Evolutionary conservation across 2,888 invertebrate genomes (phyloP), one percentile per base, ranked within the genome.

Genomic region (Rambutsinella grinnellia): DNA sequence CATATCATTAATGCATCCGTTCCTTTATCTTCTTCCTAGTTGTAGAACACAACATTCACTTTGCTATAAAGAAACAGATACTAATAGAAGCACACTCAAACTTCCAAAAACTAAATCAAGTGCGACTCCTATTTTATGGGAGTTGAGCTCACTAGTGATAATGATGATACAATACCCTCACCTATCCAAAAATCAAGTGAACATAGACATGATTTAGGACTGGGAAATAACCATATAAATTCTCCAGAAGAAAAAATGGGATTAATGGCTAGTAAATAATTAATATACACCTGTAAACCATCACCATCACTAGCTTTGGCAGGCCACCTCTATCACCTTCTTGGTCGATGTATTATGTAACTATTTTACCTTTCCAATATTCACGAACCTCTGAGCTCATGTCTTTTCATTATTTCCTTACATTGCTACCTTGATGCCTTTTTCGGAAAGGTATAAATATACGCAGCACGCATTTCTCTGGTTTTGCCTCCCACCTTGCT

Each of bases 1-100:
- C 74, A 74, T 67, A 74, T 74, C 74, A 74, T 74, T 74, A 74
- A 74, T 74, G 61, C 74, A 67, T 74, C 74, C 74, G 74, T 36
- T n/a, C n/a, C n/a, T 74, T 44, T 46, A 54, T 67, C 57, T 56
- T 67, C 28, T 15, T 51, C n/a, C 27, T 15, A 15, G 8, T 44
- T 44, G 13, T 13, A 44, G 19, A 15, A 46, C 17, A 3, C 3
- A 53, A n/a, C n/a, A n/a, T n/a, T n/a, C n/a, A n/a, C n/a, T 60
- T 46, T 60, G 15, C 27, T 44, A 10, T 58, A 58, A 10, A 44
- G 5, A 46, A 8, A 46, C 46, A n/a, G n/a, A n/a, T n/a, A n/a
- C 23, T 46, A 46, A 13, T 17, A 15, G 23, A 19, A 1, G 24
- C 46, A 19, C 2, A 6, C 36, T 17, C 58, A 13, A 46, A 46